Percentiles rank a stretch among this genome's conserved stretches.
Evolutionary conservation across 2,113 vertebrate species (phyloP).

Genomic region (Triplophysa tibetana): DNA sequence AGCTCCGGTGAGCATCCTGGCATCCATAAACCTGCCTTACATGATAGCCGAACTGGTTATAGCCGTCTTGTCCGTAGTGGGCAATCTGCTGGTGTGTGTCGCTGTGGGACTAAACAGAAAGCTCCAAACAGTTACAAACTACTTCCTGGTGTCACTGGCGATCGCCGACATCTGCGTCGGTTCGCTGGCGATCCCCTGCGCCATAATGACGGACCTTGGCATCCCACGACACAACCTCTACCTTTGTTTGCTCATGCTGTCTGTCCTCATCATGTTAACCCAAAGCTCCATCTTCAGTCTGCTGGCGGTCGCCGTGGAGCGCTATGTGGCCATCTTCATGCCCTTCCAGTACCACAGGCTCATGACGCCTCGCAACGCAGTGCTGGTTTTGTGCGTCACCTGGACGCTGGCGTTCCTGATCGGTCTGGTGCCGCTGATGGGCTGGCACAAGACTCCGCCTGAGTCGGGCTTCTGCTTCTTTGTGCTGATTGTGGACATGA

Average conservation of each 20-base stretch:
- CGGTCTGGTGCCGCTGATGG: constrained; percentile 72
- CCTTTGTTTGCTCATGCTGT: constrained; percentile 77
- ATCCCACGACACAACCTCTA: constrained; percentile 69
- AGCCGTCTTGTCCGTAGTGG: constrained; percentile 67
- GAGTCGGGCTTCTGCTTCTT: constrained; percentile 67
- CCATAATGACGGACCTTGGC: constrained; percentile 73
- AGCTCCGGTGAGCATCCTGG: neutral
- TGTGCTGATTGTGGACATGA: constrained; percentile 66
- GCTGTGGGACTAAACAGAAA: constrained; percentile 72
- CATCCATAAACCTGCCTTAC: constrained; percentile 68
- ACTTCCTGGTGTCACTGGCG: constrained; percentile 77
- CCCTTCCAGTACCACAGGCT: constrained; percentile 73
- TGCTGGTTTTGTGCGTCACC: constrained; percentile 67
- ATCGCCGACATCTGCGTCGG: constrained; percentile 76
- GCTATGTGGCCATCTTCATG: constrained; percentile 78
- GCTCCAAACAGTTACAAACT: constrained; percentile 76
- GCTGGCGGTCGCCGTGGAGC: constrained; percentile 75
- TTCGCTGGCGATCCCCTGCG: constrained; percentile 74
- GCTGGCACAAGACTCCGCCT: constrained; percentile 65
- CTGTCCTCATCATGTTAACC: constrained; percentile 76
- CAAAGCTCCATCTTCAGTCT: constrained; percentile 80
- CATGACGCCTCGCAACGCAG: constrained; percentile 71
- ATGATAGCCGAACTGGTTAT: constrained; percentile 71
- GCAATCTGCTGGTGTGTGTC: constrained; percentile 73
- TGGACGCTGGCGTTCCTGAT: constrained; percentile 69